Conservation (phyloP, 2,888 invertebrate species). For the Crioceris asparagi region DNA sequence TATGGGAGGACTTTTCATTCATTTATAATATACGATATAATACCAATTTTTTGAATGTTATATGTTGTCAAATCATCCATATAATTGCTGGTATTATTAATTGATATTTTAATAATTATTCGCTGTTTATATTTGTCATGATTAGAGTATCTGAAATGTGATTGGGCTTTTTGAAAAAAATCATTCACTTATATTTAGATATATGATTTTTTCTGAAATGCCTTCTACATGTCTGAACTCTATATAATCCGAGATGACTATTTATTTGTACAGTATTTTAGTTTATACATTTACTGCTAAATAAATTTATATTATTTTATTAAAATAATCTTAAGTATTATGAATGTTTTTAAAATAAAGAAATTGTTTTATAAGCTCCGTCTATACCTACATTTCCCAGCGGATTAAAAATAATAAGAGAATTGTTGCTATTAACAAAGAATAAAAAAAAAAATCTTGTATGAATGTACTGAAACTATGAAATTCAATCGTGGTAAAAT, state of each 20-base stretch:
- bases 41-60: slow-evolving; percentile 23
- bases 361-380: slow-evolving; percentile 38
- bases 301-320: slow-evolving; percentile 29
- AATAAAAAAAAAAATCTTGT: no score
- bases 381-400: no score
- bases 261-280: slow-evolving; percentile 31
- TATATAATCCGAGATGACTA: slow-evolving; percentile 21
- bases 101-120: slow-evolving; percentile 20
- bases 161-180: no score
- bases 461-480: no score
- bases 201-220: no score
- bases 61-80: slow-evolving; percentile 34
- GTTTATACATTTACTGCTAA: slow-evolving; percentile 29
- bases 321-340: slow-evolving; percentile 30
- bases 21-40: not conserved
- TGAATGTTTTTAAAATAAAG: slow-evolving; percentile 41
- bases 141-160: not conserved
- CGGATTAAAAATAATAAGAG: no score
- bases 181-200: no score
- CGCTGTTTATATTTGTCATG: slow-evolving; percentile 28
- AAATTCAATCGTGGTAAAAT: no score
- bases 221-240: no score
- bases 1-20: no score
- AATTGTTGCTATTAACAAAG: no score
- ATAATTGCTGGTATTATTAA: slow-evolving; percentile 34